These are phyloP conservation scores for Chlorodrepanis virens DNA, from an alignment of 2,113 vertebrate species.

Conservation along the genomic window DNA sequence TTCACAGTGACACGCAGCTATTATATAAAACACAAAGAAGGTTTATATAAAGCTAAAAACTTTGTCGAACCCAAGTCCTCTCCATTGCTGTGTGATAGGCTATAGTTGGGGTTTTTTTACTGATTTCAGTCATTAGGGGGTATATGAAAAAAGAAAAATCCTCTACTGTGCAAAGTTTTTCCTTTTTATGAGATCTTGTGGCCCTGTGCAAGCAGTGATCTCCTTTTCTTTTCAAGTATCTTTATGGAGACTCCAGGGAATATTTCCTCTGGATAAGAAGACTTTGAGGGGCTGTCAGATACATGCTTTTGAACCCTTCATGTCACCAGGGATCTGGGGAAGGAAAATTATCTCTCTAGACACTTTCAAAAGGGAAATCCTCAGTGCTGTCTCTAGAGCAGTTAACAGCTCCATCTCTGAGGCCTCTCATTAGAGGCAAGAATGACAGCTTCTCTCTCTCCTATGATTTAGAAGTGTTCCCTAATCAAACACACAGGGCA, in stretches of 20 bases:
- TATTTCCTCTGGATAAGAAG: conserved; percentile 3
- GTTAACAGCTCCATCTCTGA: background rate
- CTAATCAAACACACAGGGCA: background rate
- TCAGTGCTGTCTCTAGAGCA: background rate
- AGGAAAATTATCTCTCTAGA: background rate
- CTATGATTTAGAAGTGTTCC: background rate
- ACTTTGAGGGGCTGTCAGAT: conserved; percentile 4
- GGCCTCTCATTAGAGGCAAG: background rate
- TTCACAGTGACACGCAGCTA: background rate
- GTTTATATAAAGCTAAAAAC: background rate
- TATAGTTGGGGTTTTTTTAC: background rate
- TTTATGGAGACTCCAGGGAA: conserved; percentile 2
- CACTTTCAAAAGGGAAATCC: conserved; percentile 6
- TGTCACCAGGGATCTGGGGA: conserved; percentile 7
- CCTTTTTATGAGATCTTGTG: background rate
- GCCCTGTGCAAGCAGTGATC: background rate
- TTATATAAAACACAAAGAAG: conserved; percentile 7
- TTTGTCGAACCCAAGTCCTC: background rate
- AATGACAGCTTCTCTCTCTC: background rate
- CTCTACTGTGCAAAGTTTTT: background rate
- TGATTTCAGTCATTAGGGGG: background rate
- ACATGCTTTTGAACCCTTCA: background rate
- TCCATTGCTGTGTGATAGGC: background rate
- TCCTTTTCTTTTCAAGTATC: conserved; percentile 7
- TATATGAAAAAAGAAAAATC: background rate